Base-by-base conservation (phyloP, 2,888 invertebrate genomes). In the Drosophila atripex region DNA sequence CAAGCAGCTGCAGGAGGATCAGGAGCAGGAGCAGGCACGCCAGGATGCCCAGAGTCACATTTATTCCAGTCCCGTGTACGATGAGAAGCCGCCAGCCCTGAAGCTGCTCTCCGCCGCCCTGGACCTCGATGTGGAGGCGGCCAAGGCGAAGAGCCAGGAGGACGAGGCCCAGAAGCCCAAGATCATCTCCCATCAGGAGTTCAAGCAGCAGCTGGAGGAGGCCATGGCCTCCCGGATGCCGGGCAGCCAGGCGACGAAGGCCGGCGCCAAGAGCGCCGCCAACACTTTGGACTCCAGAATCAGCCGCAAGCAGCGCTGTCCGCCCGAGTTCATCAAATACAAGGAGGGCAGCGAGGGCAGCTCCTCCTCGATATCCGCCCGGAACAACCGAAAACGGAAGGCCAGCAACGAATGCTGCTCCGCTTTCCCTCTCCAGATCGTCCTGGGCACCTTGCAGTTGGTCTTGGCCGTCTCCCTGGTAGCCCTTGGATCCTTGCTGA, bases 21-120 rank as follows among this genome's bases (percentile, higher is more conserved):
- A 65, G 30, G 76, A 70, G 49, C 54, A 65, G 30, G 76, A 70
- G 49, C 80, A 79, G 51, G 59, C 74, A 16, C 79, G 75, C 7
- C 80, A 76, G 41, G 91, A 90, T 76, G 82, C 86, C 59, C 91
- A 91, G 70, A 91, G 89, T 88, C 91, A 91, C 65, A 91, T 91
- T 49, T 91, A 91, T 69, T 91, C 91, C 52, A 91, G 90, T 88
- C 91, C 91, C 32, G 91, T 91, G 8, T 90, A 91, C 49, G 88
- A 86, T 77, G 85, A 90, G 70, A 89, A 83, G 69, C 90, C 89
- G 8, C 70, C 70, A 35, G 73, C 86, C 1, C 32, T 90, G 18
- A 90, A 89, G 49, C 53, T 89, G 21, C 35, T 90, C 14, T 75
- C 74, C 18, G 75, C 71, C 28, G 75, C 58, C 1, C 9, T 70